Conservation (phyloP, 2,888 invertebrate species). For the Agrotis puta region DNA sequence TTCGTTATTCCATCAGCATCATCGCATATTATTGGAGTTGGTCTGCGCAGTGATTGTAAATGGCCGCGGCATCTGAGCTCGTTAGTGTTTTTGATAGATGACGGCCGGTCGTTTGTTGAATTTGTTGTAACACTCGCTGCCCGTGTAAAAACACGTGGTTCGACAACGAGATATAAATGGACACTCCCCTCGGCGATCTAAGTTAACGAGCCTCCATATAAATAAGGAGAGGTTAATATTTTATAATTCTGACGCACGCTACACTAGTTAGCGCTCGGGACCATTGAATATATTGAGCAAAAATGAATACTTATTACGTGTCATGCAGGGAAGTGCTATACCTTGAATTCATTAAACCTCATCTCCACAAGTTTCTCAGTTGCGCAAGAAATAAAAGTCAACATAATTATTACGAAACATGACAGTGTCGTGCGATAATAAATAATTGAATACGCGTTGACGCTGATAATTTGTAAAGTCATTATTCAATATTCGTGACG, state of each 20-base stretch:
- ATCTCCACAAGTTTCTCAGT: conserved; percentile 45
- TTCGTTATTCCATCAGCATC: conserved; percentile 82
- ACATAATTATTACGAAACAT: conserved; percentile 68
- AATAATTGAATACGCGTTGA: conserved; percentile 79
- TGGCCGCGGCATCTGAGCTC: conserved; percentile 87
- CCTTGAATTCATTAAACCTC: conserved; percentile 51
- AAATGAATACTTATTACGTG: conserved; percentile 64
- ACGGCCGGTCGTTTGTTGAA: conserved; percentile 89
- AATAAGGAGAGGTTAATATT: conserved; percentile 87
- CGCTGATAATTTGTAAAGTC: conserved; percentile 84
- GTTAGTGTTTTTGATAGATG: conserved; percentile 91
- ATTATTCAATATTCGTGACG: conserved; percentile 90
- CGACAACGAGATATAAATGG: conserved; percentile 89
- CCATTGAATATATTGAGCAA: conserved; percentile 70
- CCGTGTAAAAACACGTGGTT: conserved; percentile 88
- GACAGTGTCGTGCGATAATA: conserved; percentile 67
- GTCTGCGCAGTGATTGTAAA: conserved; percentile 84
- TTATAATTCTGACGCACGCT: conserved; percentile 81
- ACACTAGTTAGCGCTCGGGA: conserved; percentile 70
- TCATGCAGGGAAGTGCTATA: conserved; percentile 44
- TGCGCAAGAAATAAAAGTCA: conserved; percentile 61
- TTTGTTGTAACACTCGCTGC: conserved; percentile 87
- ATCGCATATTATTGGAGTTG: conserved; percentile 85
- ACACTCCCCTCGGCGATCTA: conserved; percentile 89
- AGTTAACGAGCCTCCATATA: conserved; percentile 89